Percentiles rank a stretch among this genome's conserved stretches.
These are phyloP conservation scores for Lacerta agilis DNA, from an alignment of 2,797 vertebrate species.

Conservation along the genomic window DNA sequence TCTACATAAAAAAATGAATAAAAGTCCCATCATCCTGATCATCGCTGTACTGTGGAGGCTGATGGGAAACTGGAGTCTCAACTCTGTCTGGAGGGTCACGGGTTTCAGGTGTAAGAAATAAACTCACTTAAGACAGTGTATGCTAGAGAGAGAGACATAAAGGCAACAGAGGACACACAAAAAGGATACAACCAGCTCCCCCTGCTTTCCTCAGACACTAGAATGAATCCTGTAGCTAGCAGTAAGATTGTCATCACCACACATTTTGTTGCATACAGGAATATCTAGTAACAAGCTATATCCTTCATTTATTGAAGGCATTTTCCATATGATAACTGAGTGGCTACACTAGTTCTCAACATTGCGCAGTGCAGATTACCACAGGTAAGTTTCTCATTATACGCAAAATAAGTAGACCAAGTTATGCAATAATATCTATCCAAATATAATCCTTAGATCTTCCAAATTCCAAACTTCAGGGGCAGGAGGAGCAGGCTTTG, in stretches of 20 bases:
- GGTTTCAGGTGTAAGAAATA: too few relatives aligned
- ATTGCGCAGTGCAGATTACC: neutral
- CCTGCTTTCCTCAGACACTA: neutral
- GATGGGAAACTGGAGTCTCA: too few relatives aligned
- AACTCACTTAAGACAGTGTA: too few relatives aligned
- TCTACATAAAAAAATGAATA: too few relatives aligned
- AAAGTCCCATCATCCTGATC: too few relatives aligned
- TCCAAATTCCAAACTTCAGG: neutral
- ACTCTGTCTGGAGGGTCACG: too few relatives aligned
- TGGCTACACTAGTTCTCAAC: neutral
- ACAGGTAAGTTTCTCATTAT: neutral
- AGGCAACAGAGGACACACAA: neutral
- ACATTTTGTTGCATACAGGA: neutral
- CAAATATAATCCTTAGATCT: neutral
- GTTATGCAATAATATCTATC: neutral
- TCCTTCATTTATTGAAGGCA: neutral
- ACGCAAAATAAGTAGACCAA: neutral
- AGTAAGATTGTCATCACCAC: neutral
- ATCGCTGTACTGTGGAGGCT: too few relatives aligned
- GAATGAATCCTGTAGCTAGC: neutral
- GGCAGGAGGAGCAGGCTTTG: too few relatives aligned
- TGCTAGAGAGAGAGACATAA: too few relatives aligned
- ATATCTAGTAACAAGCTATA: neutral
- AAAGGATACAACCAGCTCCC: neutral
- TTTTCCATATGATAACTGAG: neutral